Conservation (phyloP, 2,888 invertebrate genomes). For the Lepas anatifera region DNA sequence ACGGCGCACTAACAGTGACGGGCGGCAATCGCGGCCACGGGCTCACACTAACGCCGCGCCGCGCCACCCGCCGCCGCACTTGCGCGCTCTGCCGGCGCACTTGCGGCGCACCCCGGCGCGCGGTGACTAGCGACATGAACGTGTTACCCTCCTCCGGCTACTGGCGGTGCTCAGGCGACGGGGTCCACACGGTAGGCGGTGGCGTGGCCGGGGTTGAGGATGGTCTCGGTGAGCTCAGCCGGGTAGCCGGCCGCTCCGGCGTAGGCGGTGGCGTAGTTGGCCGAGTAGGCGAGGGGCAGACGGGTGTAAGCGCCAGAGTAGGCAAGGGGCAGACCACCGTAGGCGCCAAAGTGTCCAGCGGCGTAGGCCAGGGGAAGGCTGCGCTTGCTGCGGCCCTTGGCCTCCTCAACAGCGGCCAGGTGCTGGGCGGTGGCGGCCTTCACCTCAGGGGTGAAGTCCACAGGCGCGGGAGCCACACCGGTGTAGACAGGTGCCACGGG, state of each 20-base stretch:
- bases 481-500: slow-evolving; percentile 11
- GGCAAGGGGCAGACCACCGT: neutral
- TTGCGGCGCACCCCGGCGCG: too few relatives aligned
- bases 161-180: too few relatives aligned
- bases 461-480: slow-evolving; percentile 27
- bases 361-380: neutral
- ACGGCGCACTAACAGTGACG: too few relatives aligned
- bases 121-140: too few relatives aligned
- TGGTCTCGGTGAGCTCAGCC: too few relatives aligned
- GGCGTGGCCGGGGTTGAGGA: too few relatives aligned
- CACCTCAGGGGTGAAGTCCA: slow-evolving; percentile 38
- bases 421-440: slow-evolving; percentile 18
- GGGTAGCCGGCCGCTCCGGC: slow-evolving; percentile 26
- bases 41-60: too few relatives aligned
- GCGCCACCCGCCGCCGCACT: too few relatives aligned
- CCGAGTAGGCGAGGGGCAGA: slow-evolving; percentile 29
- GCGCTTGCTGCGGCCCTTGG: neutral
- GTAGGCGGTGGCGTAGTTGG: slow-evolving; percentile 29
- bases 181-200: too few relatives aligned
- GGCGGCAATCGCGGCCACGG: too few relatives aligned
- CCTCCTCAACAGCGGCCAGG: slow-evolving; percentile 14
- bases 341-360: slow-evolving; percentile 27
- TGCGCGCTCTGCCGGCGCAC: too few relatives aligned
- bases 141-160: too few relatives aligned
- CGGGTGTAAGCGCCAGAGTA: slow-evolving; percentile 12